A percentile compares a stretch with the other conserved stretches of the same genome.
phyloP scores from a whole-genome alignment of 2,113 vertebrate genomes.

The Hippocampus zosterae region DNA sequence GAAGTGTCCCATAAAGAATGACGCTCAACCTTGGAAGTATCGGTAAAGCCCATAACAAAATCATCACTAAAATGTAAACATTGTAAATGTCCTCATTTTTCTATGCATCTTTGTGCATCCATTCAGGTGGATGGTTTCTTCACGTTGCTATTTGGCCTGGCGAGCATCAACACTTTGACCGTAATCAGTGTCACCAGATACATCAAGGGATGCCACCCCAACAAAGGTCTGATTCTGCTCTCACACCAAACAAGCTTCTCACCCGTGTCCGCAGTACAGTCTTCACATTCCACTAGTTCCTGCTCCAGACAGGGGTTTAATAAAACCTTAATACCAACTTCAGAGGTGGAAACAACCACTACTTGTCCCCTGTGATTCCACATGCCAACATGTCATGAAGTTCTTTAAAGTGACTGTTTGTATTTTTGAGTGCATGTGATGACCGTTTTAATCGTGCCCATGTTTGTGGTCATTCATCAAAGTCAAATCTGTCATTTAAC shows the following conservation, averaged over 20 bases:
- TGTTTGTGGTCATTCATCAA: constrained; percentile 48
- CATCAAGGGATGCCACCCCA: constrained; percentile 80
- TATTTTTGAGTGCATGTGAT: constrained; percentile 38
- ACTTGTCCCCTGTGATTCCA: constrained; percentile 33
- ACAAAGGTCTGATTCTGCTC: constrained; percentile 68
- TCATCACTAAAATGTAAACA: background rate
- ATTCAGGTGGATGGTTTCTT: constrained; percentile 85
- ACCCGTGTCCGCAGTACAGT: background rate
- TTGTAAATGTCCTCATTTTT: background rate
- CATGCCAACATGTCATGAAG: constrained; percentile 54
- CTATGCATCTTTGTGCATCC: constrained; percentile 2
- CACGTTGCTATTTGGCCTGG: constrained; percentile 83
- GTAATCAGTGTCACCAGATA: constrained; percentile 86
- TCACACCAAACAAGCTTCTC: constrained; percentile 8
- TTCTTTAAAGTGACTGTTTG: constrained; percentile 47
- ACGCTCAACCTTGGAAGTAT: background rate
- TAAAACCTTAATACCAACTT: constrained; percentile 36
- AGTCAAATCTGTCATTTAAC: constrained; percentile 17
- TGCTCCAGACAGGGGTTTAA: constrained; percentile 37
- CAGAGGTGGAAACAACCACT: constrained; percentile 39
- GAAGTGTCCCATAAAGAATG: background rate
- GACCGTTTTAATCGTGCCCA: constrained; percentile 55
- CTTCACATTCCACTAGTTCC: constrained; percentile 42
- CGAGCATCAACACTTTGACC: constrained; percentile 86
- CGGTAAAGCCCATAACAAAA: background rate